phyloP scores from a whole-genome alignment of 2,888 invertebrate species.

The Teleogryllus oceanicus region DNA sequence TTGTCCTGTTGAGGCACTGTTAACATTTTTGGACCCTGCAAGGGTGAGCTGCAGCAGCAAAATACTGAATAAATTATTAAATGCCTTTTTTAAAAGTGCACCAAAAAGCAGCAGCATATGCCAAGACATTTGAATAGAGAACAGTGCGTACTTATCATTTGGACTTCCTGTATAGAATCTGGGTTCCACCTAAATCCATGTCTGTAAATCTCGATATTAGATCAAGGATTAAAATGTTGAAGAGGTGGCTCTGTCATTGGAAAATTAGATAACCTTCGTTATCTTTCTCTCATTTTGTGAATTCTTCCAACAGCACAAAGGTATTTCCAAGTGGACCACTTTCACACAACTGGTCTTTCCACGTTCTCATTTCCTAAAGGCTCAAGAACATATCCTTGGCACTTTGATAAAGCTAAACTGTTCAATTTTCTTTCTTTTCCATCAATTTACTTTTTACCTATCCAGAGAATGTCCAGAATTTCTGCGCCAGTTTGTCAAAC shows the following conservation, averaged over 20 bases:
- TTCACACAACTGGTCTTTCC: background rate
- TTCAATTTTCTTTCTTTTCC: conserved; percentile 24
- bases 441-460: conserved; percentile 21
- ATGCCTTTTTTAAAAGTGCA: background rate
- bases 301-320: conserved; percentile 18
- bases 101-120: background rate
- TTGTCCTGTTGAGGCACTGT: background rate
- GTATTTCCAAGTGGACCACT: background rate
- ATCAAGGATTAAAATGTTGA: background rate
- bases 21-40: background rate
- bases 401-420: conserved; percentile 25
- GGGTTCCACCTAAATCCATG: background rate
- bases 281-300: conserved; percentile 5
- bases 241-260: conserved; percentile 6
- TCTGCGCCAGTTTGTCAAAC: conserved; percentile 32
- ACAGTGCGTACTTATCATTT: conserved; percentile 2
- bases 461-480: conserved; percentile 26
- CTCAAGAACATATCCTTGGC: conserved; percentile 26
- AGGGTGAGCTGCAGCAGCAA: background rate
- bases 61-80: background rate
- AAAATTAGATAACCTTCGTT: background rate
- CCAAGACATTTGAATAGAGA: conserved; percentile 12
- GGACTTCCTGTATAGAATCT: conserved; percentile 18
- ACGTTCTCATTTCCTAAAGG: background rate
- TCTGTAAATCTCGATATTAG: background rate